Conservation (phyloP, 2,113 vertebrate species). For the Nothocercus nigrocapillus region DNA sequence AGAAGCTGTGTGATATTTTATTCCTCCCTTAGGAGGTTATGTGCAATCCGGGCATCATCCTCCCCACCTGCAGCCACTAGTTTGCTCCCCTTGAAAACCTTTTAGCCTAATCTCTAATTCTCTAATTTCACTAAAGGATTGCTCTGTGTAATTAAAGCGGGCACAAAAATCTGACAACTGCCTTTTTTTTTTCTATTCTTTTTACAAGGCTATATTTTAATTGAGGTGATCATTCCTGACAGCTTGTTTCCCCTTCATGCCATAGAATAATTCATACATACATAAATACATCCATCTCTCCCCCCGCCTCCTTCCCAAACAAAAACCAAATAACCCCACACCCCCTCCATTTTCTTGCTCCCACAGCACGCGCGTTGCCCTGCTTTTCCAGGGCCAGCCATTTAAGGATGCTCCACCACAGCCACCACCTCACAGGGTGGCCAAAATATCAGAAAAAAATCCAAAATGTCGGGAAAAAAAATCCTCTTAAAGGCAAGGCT, state of each 20-base stretch:
- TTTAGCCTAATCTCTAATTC: too few species aligned
- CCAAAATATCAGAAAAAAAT: too few species aligned
- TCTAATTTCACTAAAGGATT: neutral
- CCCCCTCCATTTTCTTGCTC: neutral
- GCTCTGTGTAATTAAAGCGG: neutral
- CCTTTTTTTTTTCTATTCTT: neutral
- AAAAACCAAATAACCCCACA: neutral
- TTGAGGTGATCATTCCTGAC: neutral
- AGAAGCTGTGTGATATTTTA: neutral
- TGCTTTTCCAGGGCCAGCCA: neutral
- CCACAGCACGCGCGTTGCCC: neutral
- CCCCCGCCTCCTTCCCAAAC: neutral
- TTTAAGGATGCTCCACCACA: neutral
- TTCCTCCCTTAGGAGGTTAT: neutral
- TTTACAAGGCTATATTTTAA: neutral
- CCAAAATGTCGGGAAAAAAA: neutral
- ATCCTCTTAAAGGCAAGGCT: rapidly evolving
- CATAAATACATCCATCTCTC: neutral
- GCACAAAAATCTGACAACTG: neutral
- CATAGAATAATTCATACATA: neutral
- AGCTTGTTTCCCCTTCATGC: neutral
- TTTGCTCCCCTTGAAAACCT: neutral
- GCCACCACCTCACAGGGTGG: neutral
- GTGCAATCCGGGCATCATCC: neutral
- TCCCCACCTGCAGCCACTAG: neutral